Evolutionary conservation across 2,888 invertebrate genomes (phyloP).

Genomic region (Chrysolina oricalcia): DNA sequence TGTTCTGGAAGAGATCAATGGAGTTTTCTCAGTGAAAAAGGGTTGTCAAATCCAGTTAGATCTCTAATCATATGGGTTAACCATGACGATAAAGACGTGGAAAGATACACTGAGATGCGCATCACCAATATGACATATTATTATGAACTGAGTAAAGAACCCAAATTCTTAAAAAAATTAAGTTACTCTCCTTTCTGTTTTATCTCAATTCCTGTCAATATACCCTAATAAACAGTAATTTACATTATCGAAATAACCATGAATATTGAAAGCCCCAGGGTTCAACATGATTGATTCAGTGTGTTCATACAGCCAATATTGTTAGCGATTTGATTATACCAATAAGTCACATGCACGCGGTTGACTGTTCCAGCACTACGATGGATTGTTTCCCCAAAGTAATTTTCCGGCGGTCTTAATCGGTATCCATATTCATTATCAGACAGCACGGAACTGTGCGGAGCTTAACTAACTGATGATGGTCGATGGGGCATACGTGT

Average conservation of each 20-base stretch:
- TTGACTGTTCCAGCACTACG: conserved; percentile 5
- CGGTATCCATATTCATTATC: conserved; percentile 33
- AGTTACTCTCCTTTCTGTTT: too few species aligned
- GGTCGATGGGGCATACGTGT: conserved; percentile 1
- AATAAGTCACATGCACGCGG: conserved; percentile 12
- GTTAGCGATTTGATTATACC: not conserved
- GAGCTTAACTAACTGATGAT: not conserved
- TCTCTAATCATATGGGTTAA: too few species aligned
- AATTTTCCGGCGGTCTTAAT: conserved; percentile 22
- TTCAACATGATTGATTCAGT: conserved; percentile 4
- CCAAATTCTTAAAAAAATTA: too few species aligned
- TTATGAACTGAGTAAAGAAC: too few species aligned
- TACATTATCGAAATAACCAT: not conserved
- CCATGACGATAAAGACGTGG: too few species aligned
- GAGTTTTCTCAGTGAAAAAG: too few species aligned
- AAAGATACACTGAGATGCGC: too few species aligned
- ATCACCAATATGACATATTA: too few species aligned
- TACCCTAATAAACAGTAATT: not conserved
- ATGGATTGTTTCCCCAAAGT: conserved; percentile 27
- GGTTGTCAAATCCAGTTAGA: too few species aligned
- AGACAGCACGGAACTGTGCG: conserved; percentile 25
- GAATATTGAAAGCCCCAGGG: not conserved
- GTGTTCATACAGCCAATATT: not conserved
- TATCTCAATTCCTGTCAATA: not conserved
- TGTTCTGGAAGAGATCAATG: too few species aligned